A percentile compares a stretch with the other conserved stretches of the same genome.
Evolutionary conservation across 2,888 invertebrate genomes (phyloP).

Genomic region (Ormyrus nitidulus): DNA sequence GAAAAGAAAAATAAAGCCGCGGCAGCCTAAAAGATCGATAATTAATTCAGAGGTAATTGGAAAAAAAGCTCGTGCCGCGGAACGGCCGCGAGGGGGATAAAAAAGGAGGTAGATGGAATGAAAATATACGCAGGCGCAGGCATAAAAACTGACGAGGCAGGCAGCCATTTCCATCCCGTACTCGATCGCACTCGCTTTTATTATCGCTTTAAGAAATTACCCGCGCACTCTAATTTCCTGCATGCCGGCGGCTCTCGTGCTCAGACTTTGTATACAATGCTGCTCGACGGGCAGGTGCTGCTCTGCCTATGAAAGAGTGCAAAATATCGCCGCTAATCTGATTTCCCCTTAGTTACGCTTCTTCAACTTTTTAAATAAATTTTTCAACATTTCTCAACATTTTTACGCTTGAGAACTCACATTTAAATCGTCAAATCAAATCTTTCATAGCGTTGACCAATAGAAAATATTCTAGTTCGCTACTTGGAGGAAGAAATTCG

Average conservation of each 20-base stretch:
- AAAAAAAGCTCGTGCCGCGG: not conserved
- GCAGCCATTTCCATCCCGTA: slow-evolving; percentile 23
- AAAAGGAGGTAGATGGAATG: not conserved
- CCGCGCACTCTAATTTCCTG: slow-evolving; percentile 22
- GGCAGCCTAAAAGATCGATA: not conserved
- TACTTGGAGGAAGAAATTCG: not conserved
- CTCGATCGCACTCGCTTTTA: slow-evolving; percentile 5
- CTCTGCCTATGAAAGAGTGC: too few relatives aligned
- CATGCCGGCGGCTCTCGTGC: not conserved
- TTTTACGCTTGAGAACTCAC: too few relatives aligned
- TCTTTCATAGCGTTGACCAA: too few relatives aligned
- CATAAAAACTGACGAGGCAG: not conserved
- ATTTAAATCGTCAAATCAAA: too few relatives aligned
- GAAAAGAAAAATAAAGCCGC: not conserved
- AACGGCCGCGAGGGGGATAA: not conserved
- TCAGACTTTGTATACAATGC: too few relatives aligned
- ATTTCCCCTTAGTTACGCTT: too few relatives aligned
- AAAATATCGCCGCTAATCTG: too few relatives aligned
- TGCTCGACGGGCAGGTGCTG: too few relatives aligned
- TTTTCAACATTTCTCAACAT: too few relatives aligned
- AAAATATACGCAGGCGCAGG: not conserved
- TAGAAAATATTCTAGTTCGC: too few relatives aligned
- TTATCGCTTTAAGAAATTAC: slow-evolving; percentile 38
- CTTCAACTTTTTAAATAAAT: not conserved
- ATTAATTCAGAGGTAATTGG: not conserved